These are phyloP conservation scores for Flexamia atlantica DNA, from an alignment of 2,888 invertebrate species.

Conservation along the genomic window DNA sequence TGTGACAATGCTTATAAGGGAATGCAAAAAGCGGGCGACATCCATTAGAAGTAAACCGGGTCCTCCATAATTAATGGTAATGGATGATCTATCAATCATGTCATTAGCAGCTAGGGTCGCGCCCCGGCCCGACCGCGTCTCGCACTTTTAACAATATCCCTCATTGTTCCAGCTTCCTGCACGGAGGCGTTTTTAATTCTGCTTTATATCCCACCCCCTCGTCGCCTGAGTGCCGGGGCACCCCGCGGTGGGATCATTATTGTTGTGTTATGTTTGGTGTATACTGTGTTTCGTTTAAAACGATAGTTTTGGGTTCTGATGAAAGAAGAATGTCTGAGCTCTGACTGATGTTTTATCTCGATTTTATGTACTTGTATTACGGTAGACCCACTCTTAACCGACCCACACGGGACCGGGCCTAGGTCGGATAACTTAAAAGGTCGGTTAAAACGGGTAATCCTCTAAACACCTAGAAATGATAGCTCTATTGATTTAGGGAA, in stretches of 20 bases:
- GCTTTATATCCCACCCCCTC: slow-evolving; percentile 20
- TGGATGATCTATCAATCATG: slow-evolving; percentile 59
- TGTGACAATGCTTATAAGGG: slow-evolving; percentile 48
- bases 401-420: no score
- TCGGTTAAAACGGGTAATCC: no score
- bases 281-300: no score
- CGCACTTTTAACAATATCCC: slow-evolving; percentile 42
- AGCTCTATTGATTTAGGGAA: no score
- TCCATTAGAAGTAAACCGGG: slow-evolving; percentile 56
- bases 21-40: slow-evolving; percentile 46
- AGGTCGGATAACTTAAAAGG: no score
- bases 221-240: neutral
- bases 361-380: no score
- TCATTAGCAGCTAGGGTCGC: slow-evolving; percentile 19
- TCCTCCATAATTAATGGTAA: slow-evolving; percentile 58
- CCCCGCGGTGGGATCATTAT: neutral
- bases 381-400: no score
- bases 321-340: no score
- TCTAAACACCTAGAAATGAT: no score
- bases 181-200: slow-evolving; percentile 29
- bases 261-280: neutral
- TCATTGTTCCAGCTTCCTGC: slow-evolving; percentile 42
- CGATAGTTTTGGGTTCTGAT: no score
- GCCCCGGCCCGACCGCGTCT: slow-evolving; percentile 21
- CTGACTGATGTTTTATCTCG: no score